Base-by-base conservation (phyloP, 2,888 invertebrate genomes). In the Ligdia adustata region DNA sequence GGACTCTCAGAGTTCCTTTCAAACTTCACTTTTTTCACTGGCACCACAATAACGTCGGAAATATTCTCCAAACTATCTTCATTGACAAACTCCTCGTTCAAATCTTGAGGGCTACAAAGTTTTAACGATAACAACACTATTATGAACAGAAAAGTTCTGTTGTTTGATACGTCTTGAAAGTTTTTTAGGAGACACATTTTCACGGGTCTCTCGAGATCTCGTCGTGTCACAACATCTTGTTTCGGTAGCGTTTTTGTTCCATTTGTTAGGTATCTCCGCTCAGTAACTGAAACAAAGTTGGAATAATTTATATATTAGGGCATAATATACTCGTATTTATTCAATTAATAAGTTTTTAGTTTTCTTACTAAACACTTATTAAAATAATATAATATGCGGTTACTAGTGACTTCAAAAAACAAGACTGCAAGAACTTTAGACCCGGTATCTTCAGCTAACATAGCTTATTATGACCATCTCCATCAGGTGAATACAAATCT, bases 101-200 rank as follows among this genome's bases (percentile, higher is more conserved):
- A 64, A 60, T 88, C 85, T 53, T 89, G 89, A 49, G 89, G 89
- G 65, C 82, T 82, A 56, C 89, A 87, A 67, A 89, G 72, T 74
- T 88, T 86, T 48, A 90, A 61, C 4, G 83, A 87, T 51, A 87
- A 62, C 39, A 90, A 58, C 59, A 88, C 81, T 70, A 86, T 82
- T 58, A 90, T 81, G 62, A 89, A 83, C 51, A 88, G 60, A 57
- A 85, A 76, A 69, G 86, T 87, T 72, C 87, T 80, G 60, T 77
- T 82, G 58, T 72, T 80, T 33, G 77, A 70, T 53, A 81, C 70
- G 54, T 83, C 75, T 62, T 80, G 72, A 45, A 70, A 75, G 64
- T 69, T 72, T 72, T 79, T 85, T 66, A 75, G 60, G 65, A 69
- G 75, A 77, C 78, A 79, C 88, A 88, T 88, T 74, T 81, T 88